Evolutionary conservation across 2,888 invertebrate genomes (phyloP), one percentile per base, ranked within the genome.

Genomic region (Octonoba sinensis): DNA sequence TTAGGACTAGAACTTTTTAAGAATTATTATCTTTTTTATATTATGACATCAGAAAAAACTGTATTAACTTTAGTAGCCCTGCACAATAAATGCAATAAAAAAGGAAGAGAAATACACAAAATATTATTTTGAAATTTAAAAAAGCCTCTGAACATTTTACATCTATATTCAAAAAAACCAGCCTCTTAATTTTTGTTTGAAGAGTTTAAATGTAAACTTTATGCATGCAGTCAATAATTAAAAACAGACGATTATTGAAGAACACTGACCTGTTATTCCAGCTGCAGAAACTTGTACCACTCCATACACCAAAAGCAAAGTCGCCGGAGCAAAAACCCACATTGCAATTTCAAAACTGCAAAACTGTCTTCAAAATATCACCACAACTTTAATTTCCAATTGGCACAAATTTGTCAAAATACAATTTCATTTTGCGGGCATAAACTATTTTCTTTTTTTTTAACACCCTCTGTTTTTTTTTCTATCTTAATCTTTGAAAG

Each of bases 181-280:
- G n/a, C n/a, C n/a, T n/a, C n/a, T n/a, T n/a, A n/a, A n/a, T n/a
- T n/a, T n/a, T n/a, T n/a, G n/a, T n/a, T n/a, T n/a, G n/a, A n/a
- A n/a, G n/a, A n/a, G n/a, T n/a, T n/a, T n/a, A n/a, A n/a, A n/a
- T n/a, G n/a, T n/a, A n/a, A n/a, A n/a, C n/a, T n/a, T n/a, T n/a
- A n/a, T n/a, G n/a, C n/a, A n/a, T n/a, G n/a, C n/a, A n/a, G n/a
- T n/a, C n/a, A n/a, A n/a, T n/a, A n/a, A n/a, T n/a, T n/a, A n/a
- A 27, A 27, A 27, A 2, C 27, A 27, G 3, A 3, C 3, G 27
- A 3, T 27, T 6, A 27, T 27, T 15, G 6, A 57, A 27, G 4
- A 18, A 18, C 22, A 77, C 76, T 62, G 24, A 77, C 76, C 76
- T 77, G 76, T 77, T 70, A 77, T 65, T 77, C 69, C 69, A 36